A percentile compares a stretch with the other conserved stretches of the same genome.
phyloP scores from a whole-genome alignment of 2,113 vertebrate genomes.

The human (Homo sapiens) region GRCh38 chr6:60961501-60962000 shows the following conservation, averaged over 20 bases:
- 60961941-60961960: not conserved
- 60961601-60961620: not conserved
- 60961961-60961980: conserved; percentile 30
- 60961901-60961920: not conserved
- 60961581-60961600: not conserved
- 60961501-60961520: not conserved
- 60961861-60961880: not conserved
- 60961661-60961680: conserved; percentile 30
- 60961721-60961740: conserved; percentile 30
- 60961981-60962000: conserved; percentile 52
- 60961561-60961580: not conserved
- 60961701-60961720: conserved; percentile 39
- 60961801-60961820: conserved; percentile 40
- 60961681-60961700: not conserved
- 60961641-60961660: conserved; percentile 54
- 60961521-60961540: conserved; percentile 56
- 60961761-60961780: conserved; percentile 48
- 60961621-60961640: not conserved
- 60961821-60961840: conserved; percentile 11
- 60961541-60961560: conserved; percentile 11
- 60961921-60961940: not conserved
- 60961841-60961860: conserved; percentile 23
- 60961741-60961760: conserved; percentile 31
- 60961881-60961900: not conserved
- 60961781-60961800: conserved; percentile 32